Conservation (phyloP, 2,113 vertebrate species). For the Carlito syrichta region DNA sequence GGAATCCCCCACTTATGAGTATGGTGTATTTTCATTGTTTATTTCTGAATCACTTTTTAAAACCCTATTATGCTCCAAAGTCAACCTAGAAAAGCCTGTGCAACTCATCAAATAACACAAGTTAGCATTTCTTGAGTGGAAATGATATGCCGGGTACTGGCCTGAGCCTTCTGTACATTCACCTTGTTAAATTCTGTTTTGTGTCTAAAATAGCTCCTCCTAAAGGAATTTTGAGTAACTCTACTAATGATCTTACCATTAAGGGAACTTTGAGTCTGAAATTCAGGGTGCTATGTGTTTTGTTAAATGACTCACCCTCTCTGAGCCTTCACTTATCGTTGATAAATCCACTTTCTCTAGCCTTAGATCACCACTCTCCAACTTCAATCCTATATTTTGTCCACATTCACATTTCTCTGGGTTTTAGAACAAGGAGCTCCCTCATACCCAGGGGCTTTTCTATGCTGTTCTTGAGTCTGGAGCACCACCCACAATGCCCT, state of each 20-base stretch:
- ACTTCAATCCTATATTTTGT: neutral
- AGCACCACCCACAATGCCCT: neutral
- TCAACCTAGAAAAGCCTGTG: too few relatives aligned
- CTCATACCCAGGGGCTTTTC: neutral
- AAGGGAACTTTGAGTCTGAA: neutral
- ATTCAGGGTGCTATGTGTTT: neutral
- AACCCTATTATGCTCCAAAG: too few relatives aligned
- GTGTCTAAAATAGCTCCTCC: conserved; percentile 4
- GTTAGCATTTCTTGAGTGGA: too few relatives aligned
- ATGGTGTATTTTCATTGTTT: neutral
- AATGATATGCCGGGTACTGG: too few relatives aligned
- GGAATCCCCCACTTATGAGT: neutral
- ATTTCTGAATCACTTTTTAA: neutral
- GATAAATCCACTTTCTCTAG: neutral
- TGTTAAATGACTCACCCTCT: neutral
- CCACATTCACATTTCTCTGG: neutral
- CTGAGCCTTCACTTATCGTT: neutral
- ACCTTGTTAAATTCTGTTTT: too few relatives aligned
- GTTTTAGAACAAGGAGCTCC: neutral
- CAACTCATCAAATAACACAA: too few relatives aligned
- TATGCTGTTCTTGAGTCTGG: neutral
- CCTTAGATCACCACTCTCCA: neutral
- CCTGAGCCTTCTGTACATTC: too few relatives aligned
- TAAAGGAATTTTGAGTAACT: neutral
- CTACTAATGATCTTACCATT: neutral